Base-by-base conservation (phyloP, 2,888 invertebrate species). In the Agriopis marginaria region DNA sequence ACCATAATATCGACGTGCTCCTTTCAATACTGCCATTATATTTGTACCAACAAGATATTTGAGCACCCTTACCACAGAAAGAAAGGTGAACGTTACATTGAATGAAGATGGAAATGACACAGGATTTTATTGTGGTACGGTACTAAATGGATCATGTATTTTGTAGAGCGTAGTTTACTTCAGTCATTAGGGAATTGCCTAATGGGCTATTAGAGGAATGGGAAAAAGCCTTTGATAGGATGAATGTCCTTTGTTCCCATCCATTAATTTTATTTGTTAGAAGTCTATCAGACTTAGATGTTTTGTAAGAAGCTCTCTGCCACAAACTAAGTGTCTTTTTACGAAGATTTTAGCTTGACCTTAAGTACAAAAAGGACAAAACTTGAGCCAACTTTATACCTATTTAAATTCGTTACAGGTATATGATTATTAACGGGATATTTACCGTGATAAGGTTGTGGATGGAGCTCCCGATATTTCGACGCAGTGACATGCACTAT, bases 171-270 rank as follows among this genome's bases (percentile, higher is more conserved):
- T 44, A 62, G 62, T 45, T 58, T 63, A 32, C 60, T 50, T 40
- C 45, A 56, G 66, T 66, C 68, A 61, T 66, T 66, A 66, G 66
- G 68, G 68, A 68, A 63, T 68, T 64, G 56, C 32, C 62, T 72
- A 68, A 69, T 72, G 63, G 66, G 14, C 72, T 68, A 72, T 72
- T 69, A 72, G 68, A 47, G 66, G 66, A 69, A 69, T 68, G 61
- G 68, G 66, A 66, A 66, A 63, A 60, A 67, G 47, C 59, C 70
- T 70, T 62, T 71, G 70, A 70, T 63, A 55, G 70, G 66, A 70
- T 66, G 64, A 65, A 68, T 70, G 70, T 70, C 70, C 50, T 70
- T 70, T 70, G 66, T 66, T 59, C 63, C 32, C 40, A 14, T 62
- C 66, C 70, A 70, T 70, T 70, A 63, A 70, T 66, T 66, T 66